phyloP scores from a whole-genome alignment of 1,140 invertebrate species.

The Oreohelix idahoensis region DNA sequence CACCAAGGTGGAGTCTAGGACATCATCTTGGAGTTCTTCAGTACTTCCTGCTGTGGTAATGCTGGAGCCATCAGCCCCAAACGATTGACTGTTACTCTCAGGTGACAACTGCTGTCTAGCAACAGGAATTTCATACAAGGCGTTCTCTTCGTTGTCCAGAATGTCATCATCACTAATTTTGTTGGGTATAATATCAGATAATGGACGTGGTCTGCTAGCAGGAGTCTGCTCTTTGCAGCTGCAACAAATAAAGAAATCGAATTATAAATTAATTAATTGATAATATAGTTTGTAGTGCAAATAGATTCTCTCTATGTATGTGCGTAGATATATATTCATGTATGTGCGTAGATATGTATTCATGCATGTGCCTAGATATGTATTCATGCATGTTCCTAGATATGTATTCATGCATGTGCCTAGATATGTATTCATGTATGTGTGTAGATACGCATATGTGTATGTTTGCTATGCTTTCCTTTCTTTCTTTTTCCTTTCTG shows the following conservation, averaged over 20 bases:
- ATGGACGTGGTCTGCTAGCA: not conserved
- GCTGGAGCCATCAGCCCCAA: slow-evolving; percentile 33
- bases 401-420: too few species aligned
- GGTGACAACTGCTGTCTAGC: slow-evolving; percentile 35
- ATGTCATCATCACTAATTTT: slow-evolving; percentile 6
- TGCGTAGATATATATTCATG: too few species aligned
- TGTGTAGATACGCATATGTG: too few species aligned
- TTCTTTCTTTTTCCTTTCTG: too few species aligned
- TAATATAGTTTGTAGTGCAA: too few species aligned
- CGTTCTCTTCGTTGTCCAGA: slow-evolving; percentile 41
- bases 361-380: too few species aligned
- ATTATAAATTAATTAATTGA: not conserved
- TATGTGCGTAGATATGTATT: too few species aligned
- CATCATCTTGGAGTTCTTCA: slow-evolving; percentile 47
- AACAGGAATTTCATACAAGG: slow-evolving; percentile 52
- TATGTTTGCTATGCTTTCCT: too few species aligned
- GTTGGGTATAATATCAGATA: not conserved
- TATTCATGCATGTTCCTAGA: too few species aligned
- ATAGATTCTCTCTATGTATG: too few species aligned
- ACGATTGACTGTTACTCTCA: slow-evolving; percentile 10
- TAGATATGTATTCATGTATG: too few species aligned
- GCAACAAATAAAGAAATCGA: not conserved
- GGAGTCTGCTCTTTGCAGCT: not conserved
- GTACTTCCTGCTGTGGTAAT: slow-evolving; percentile 38
- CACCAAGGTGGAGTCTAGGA: slow-evolving; percentile 19